A percentile compares a stretch with the other conserved stretches of the same genome.
phyloP scores from a whole-genome alignment of 1,140 invertebrate genomes.

The Armadillidium nasatum region DNA sequence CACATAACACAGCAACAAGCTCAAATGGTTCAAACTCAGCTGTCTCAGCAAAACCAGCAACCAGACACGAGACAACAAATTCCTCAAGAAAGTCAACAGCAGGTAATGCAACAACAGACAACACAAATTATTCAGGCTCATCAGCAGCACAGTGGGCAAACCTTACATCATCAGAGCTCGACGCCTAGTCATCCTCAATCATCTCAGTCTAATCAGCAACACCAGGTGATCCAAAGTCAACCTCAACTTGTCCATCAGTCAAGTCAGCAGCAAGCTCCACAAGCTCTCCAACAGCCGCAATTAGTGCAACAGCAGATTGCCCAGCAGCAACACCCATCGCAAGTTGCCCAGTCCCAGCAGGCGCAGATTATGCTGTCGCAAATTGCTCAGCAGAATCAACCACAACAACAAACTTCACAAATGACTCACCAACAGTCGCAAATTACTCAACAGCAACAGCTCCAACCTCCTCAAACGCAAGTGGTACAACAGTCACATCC shows the following conservation, averaged over 20 bases:
- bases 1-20: conserved; percentile 17
- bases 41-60: conserved; percentile 34
- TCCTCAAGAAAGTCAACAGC: conserved; percentile 32
- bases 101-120: conserved; percentile 10
- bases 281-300: conserved; percentile 17
- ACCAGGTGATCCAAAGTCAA: conserved; percentile 44
- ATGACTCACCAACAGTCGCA: conserved; percentile 34
- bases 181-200: conserved; percentile 40
- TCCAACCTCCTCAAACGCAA: conserved; percentile 31
- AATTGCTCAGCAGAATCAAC: conserved; percentile 47
- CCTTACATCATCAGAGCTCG: conserved; percentile 27
- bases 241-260: conserved; percentile 37
- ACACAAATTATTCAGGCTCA: conserved; percentile 42
- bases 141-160: conserved; percentile 39
- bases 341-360: background rate
- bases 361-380: conserved; percentile 46
- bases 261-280: conserved; percentile 38
- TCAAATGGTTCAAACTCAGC: conserved; percentile 23
- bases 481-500: conserved; percentile 35
- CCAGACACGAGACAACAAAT: conserved; percentile 31
- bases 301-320: background rate
- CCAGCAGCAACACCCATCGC: conserved; percentile 16
- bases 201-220: conserved; percentile 41
- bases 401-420: conserved; percentile 42
- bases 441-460: conserved; percentile 22